Base-by-base conservation (phyloP, 2,797 vertebrate genomes). In the Natrix natrix region DNA sequence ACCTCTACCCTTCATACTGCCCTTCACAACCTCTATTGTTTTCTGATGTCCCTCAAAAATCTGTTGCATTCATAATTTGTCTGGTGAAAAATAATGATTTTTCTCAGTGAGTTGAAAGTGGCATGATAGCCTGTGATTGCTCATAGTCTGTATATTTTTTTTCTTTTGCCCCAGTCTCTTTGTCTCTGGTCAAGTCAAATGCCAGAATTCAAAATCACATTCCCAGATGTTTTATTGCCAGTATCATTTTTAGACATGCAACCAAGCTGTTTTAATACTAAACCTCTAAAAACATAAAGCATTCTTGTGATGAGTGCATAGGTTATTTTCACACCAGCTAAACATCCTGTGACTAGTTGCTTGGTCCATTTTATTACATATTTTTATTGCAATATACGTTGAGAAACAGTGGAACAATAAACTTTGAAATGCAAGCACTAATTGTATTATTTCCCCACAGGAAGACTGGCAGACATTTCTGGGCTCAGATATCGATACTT, bases 71-170 rank as follows among this genome's bases (percentile, higher is more conserved):
- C 66, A 83, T 20, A 20, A 55, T 32, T 57, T 54, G 87, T 92
- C 91, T 89, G 87, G 66, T 59, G 56, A 78, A 5, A 57, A 43
- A 92, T 69, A 89, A 89, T 83, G 78, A 74, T 28, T 60, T 78
- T 74, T 59, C 52, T 89, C 87, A 89, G 87, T 16, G 43, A 8
- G 10, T n/a, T 89, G 87, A 83, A 92, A 83, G 66, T 83, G 87
- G 91, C 43, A 83, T 54, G 54, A 54, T 10, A 26, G 22, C 17
- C 7, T 12, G 52, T 52, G 54, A 55, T 89, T 92, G 63, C 55
- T 89, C 91, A 92, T 92, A 60, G 66, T 54, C 32, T 89, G 56
- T 43, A 69, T 86, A 43, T 28, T 88, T 61, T 56, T 91, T 69
- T 87, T 43, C n/a, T 66, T 87, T 88, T 88, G 86, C 55, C 52